Percentiles rank a stretch among this genome's conserved stretches.
Conservation (phyloP, 2,797 vertebrate genomes). For the Typhlichthys eigenmanni region DNA sequence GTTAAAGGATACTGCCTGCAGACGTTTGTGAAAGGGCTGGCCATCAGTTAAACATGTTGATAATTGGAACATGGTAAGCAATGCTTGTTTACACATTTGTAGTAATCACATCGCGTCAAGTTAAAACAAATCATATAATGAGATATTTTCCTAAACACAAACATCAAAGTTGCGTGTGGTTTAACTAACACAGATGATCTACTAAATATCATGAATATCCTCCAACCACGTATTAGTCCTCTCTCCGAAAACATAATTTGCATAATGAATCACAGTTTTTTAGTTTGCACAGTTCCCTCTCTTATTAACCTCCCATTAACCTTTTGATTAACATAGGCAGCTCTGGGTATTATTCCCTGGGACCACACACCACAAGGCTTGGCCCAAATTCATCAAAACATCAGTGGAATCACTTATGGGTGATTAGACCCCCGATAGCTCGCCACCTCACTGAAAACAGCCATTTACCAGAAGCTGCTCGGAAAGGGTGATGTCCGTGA, state of each 20-base stretch:
- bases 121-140: constrained; percentile 34
- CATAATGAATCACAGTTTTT: constrained; percentile 67
- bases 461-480: constrained; percentile 45
- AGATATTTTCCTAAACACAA: constrained; percentile 38
- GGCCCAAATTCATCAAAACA: constrained; percentile 69
- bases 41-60: constrained; percentile 23
- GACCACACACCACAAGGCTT: constrained; percentile 54
- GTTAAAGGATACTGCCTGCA: background rate
- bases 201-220: constrained; percentile 52
- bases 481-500: constrained; percentile 24
- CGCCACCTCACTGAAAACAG: constrained; percentile 43
- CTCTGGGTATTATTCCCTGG: constrained; percentile 54
- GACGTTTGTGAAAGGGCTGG: constrained; percentile 8
- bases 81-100: constrained; percentile 29
- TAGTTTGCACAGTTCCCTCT: constrained; percentile 63
- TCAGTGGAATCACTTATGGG: constrained; percentile 62
- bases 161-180: constrained; percentile 46
- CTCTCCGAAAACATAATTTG: constrained; percentile 59
- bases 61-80: constrained; percentile 38
- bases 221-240: constrained; percentile 43
- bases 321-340: constrained; percentile 72
- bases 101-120: constrained; percentile 34
- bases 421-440: constrained; percentile 70
- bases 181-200: constrained; percentile 39
- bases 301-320: constrained; percentile 82